Evolutionary conservation across 2,888 invertebrate genomes (phyloP).

Genomic region (Cryptocephalus primarius): DNA sequence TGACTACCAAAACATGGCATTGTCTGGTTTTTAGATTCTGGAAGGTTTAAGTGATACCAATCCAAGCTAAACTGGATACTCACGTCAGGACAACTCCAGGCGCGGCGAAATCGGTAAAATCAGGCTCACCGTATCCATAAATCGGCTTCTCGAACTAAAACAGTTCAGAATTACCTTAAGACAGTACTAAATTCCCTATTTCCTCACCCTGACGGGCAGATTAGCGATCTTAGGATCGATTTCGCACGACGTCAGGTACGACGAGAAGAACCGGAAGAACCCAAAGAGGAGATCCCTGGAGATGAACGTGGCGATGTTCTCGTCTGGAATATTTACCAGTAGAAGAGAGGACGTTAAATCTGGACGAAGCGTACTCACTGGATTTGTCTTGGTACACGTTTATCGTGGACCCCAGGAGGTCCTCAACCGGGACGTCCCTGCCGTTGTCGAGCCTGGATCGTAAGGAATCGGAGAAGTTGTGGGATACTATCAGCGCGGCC

Average conservation of each 20-base stretch:
- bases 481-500: constrained; percentile 62
- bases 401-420: constrained; percentile 54
- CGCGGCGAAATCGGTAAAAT: constrained; percentile 90
- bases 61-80: constrained; percentile 35
- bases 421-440: constrained; percentile 43
- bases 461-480: constrained; percentile 65
- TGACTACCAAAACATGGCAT: no score
- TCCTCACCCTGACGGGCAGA: constrained; percentile 51
- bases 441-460: constrained; percentile 41
- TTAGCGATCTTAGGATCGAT: constrained; percentile 51
- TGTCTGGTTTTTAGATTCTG: no score
- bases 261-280: constrained; percentile 59
- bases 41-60: no score
- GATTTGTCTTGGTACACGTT: constrained; percentile 71
- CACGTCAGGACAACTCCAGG: constrained; percentile 85
- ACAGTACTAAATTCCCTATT: not conserved
- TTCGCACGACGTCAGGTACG: constrained; percentile 51
- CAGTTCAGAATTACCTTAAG: not conserved
- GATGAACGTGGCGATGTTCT: constrained; percentile 76
- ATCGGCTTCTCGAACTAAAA: constrained; percentile 57
- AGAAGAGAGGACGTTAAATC: not conserved
- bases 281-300: constrained; percentile 61
- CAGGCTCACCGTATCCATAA: constrained; percentile 64
- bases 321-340: constrained; percentile 50
- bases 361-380: constrained; percentile 45